Percentiles rank a stretch among this genome's conserved stretches.
Evolutionary conservation across 2,113 vertebrate species (phyloP).

Genomic region (Cololabis saira): DNA sequence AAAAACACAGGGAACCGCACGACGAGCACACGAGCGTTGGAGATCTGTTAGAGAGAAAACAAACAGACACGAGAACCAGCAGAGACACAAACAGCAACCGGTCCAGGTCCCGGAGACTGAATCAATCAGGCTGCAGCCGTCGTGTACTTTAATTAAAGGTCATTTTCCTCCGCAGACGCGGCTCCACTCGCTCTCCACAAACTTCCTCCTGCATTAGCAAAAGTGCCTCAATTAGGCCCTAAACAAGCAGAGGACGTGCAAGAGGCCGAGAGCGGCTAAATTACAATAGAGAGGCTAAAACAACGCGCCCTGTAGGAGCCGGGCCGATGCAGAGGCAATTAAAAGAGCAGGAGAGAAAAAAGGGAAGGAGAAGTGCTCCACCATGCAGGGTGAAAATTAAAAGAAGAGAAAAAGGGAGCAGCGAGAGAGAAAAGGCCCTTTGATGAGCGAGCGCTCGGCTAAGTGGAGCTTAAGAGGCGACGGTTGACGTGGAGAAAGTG

Average conservation of each 20-base stretch:
- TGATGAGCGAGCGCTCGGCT: constrained; percentile 67
- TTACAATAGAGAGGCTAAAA: constrained; percentile 77
- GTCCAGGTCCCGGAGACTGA: no score
- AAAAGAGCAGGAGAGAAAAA: constrained; percentile 51
- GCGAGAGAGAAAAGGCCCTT: constrained; percentile 44
- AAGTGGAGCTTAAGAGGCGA: constrained; percentile 73
- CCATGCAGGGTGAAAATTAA: constrained; percentile 69
- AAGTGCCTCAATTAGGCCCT: constrained; percentile 82
- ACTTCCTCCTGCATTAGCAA: constrained; percentile 82
- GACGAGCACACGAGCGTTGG: no score
- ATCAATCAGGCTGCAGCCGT: no score
- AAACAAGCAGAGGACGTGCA: constrained; percentile 73
- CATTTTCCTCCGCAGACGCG: constrained; percentile 75
- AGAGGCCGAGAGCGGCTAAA: constrained; percentile 69
- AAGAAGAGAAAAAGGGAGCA: constrained; percentile 37
- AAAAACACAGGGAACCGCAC: no score
- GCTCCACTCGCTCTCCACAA: constrained; percentile 69
- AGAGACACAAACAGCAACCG: no score
- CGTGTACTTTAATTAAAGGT: constrained; percentile 87
- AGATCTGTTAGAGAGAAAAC: no score
- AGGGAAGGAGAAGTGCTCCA: constrained; percentile 62
- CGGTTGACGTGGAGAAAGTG: constrained; percentile 57
- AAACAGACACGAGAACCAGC: no score
- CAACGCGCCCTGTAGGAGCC: constrained; percentile 71
- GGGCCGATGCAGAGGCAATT: constrained; percentile 73